phyloP scores from a whole-genome alignment of 2,797 vertebrate species.

The Tenualosa ilisha region DNA sequence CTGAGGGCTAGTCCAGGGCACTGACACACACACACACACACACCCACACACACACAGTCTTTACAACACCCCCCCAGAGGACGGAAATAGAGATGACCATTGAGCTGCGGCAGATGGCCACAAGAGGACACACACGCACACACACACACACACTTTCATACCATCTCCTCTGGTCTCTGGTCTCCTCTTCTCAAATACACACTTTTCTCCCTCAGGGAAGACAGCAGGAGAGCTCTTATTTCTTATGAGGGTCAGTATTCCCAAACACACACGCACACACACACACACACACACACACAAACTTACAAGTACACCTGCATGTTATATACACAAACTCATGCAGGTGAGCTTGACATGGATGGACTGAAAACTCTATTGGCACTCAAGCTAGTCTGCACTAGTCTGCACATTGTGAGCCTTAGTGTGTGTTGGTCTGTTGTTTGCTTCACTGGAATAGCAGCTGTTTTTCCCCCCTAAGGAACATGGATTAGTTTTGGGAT shows the following conservation, averaged over 20 bases:
- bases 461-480: background rate
- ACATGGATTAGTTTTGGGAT: constrained; percentile 1
- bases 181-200: background rate
- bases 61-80: constrained; percentile 18
- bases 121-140: background rate
- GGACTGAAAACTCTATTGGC: background rate
- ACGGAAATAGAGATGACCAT: constrained; percentile 21
- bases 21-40: background rate
- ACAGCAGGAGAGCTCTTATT: constrained; percentile 22
- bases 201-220: background rate
- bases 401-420: background rate
- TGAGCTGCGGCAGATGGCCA: constrained; percentile 31
- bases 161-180: background rate
- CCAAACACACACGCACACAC: constrained; percentile 1
- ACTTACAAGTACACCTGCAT: background rate
- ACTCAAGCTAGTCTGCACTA: background rate
- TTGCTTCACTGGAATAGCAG: background rate
- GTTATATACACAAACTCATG: background rate
- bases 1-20: background rate
- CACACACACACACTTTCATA: background rate
- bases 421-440: background rate
- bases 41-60: background rate
- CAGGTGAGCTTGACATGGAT: constrained; percentile 6
- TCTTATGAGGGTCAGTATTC: constrained; percentile 15
- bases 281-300: background rate